phyloP scores from a whole-genome alignment of 2,888 invertebrate genomes.

The Cynaeus angustus region DNA sequence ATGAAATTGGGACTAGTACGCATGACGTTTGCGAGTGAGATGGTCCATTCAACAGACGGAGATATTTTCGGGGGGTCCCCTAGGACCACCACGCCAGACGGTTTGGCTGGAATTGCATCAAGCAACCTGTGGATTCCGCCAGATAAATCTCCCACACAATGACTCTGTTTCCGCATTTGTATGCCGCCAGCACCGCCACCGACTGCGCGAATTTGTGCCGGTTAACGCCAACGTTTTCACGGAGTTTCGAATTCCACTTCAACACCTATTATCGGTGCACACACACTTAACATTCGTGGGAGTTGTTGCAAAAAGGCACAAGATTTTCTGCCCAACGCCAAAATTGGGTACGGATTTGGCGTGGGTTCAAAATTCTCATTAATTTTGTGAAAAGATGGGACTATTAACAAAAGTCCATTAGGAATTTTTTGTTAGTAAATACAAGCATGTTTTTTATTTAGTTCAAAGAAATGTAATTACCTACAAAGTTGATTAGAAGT shows the following conservation, averaged over 20 bases:
- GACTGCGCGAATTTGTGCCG: slow-evolving; percentile 51
- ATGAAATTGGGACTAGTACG: slow-evolving; percentile 62
- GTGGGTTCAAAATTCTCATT: too few relatives aligned
- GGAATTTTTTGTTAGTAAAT: too few relatives aligned
- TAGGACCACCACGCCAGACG: slow-evolving; percentile 66
- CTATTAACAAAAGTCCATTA: too few relatives aligned
- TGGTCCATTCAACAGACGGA: slow-evolving; percentile 68
- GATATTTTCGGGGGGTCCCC: slow-evolving; percentile 63
- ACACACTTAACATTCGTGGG: too few relatives aligned
- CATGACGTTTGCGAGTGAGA: slow-evolving; percentile 68
- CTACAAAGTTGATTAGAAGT: too few relatives aligned
- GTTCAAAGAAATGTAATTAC: too few relatives aligned
- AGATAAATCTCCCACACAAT: slow-evolving; percentile 68
- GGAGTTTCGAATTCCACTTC: not conserved
- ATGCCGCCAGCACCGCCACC: slow-evolving; percentile 55
- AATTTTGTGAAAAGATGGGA: too few relatives aligned
- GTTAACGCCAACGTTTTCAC: slow-evolving; percentile 43
- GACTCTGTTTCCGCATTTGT: slow-evolving; percentile 63
- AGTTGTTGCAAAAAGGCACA: not conserved
- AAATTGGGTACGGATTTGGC: too few relatives aligned
- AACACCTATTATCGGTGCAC: too few relatives aligned
- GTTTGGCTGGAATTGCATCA: slow-evolving; percentile 62
- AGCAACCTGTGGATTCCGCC: slow-evolving; percentile 71
- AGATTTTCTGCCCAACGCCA: too few relatives aligned
- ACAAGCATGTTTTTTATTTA: too few relatives aligned